Conservation (phyloP, 2,888 invertebrate species). For the Disparrhopalites patrizii region DNA sequence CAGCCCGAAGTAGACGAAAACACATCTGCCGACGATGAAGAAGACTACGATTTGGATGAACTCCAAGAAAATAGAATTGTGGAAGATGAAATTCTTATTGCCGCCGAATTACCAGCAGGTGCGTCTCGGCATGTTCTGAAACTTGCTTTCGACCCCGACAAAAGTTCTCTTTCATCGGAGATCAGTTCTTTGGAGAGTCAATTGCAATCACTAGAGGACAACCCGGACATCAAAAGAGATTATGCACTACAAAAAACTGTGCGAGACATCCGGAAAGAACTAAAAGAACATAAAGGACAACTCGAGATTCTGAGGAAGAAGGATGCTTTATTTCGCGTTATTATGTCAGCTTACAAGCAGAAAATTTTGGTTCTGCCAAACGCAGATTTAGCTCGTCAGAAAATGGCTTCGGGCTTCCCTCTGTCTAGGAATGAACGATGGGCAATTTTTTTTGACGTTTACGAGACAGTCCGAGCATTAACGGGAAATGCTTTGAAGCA, state of each 20-base stretch:
- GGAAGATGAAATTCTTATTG: constrained; percentile 32
- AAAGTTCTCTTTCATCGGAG: too few relatives aligned
- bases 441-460: constrained; percentile 37
- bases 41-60: constrained; percentile 47
- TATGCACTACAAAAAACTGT: background rate
- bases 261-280: background rate
- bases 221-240: background rate
- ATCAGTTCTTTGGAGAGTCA: too few relatives aligned
- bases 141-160: background rate
- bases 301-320: background rate
- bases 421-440: constrained; percentile 22
- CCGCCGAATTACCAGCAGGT: background rate
- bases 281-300: too few relatives aligned
- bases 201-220: background rate
- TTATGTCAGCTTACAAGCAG: constrained; percentile 18
- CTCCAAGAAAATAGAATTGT: constrained; percentile 35
- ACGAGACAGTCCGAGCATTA: constrained; percentile 38
- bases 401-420: too few relatives aligned
- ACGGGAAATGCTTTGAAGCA: constrained; percentile 46
- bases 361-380: constrained; percentile 34
- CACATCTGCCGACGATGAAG: too few relatives aligned
- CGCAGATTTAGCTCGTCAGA: constrained; percentile 22
- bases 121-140: background rate
- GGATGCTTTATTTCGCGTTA: background rate
- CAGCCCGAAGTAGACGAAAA: too few relatives aligned